Evolutionary conservation across 92 coral and sea anemone genomes (phyloP), one percentile per base, ranked within the genome.

Genomic region (Metridium senile): DNA sequence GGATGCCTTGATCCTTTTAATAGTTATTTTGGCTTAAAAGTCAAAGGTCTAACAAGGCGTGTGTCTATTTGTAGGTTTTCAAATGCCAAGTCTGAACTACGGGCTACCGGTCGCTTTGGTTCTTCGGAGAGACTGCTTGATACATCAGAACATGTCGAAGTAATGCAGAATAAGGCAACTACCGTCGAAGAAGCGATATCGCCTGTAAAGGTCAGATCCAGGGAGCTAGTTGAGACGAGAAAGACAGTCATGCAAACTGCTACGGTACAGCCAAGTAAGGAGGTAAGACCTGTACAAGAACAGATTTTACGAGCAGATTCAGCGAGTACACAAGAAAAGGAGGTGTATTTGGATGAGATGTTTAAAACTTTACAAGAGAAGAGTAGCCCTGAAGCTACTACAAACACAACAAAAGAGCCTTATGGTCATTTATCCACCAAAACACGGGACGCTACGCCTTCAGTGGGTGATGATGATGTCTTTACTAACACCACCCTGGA

Each of bases 401-500:
- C 45, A 23, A 56, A 74, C 13, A 53, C 58, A 19, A 57, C 10
- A 35, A 30, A 69, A 26, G 51, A 46, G 16, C 8, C 85, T 1
- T 11, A 23, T 27, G 58, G 45, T 23, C 45, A 46, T 3, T 28
- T 74, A 56, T 73, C 70, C 43, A 69, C 23, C n/a, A 46, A 35
- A 74, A 83, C 72, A 1, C 85, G 63, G 1, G 81, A 78, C 0
- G 81, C 91, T 26, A 79, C 82, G 34, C 65, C 74, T 22, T 76
- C 76, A 4, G 80, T 89, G 22, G 82, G 80, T 18, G 89, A 91
- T 33, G 88, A 84, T 52, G 90, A 79, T 1, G 88, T 74, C 45
- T 83, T 82, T 23, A 80, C 81, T 74, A 83, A 84, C 67, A 59
- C 77, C 11, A 9, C 82, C 3, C 64, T 28, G 10, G 89, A 89